Evolutionary conservation across 2,797 vertebrate genomes (phyloP).

Genomic region (Nyctibius grandis): DNA sequence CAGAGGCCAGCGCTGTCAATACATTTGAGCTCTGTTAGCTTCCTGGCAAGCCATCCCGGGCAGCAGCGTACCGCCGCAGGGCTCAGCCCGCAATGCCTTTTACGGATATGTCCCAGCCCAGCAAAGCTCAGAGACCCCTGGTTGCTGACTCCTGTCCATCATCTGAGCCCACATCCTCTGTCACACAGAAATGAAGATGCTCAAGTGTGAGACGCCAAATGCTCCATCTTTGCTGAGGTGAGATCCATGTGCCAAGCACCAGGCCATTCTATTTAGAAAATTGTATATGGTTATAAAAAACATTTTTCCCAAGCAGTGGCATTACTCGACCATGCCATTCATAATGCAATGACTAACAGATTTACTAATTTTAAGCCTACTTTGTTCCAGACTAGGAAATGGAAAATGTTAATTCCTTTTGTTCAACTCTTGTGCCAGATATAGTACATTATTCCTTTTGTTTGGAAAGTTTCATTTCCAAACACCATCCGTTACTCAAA

Average conservation of each 20-base stretch:
- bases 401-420: slow-evolving; percentile 38
- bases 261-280: not conserved
- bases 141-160: not conserved
- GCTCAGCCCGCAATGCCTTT: rapidly evolving
- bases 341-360: not conserved
- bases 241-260: not conserved
- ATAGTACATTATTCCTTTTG: not conserved
- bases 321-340: not conserved
- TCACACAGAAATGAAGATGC: not conserved
- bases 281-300: not conserved
- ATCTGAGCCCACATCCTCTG: not conserved
- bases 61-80: rapidly evolving
- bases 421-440: not conserved
- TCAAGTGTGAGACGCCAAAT: not conserved
- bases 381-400: not conserved
- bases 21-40: not conserved
- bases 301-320: not conserved
- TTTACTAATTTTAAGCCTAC: slow-evolving; percentile 11
- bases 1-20: not conserved
- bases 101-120: not conserved
- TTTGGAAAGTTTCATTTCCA: not conserved
- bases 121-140: not conserved
- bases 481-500: not conserved
- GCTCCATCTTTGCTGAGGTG: not conserved
- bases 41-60: not conserved